phyloP scores from a whole-genome alignment of 2,797 vertebrate genomes.

The Eptatretus atami region DNA sequence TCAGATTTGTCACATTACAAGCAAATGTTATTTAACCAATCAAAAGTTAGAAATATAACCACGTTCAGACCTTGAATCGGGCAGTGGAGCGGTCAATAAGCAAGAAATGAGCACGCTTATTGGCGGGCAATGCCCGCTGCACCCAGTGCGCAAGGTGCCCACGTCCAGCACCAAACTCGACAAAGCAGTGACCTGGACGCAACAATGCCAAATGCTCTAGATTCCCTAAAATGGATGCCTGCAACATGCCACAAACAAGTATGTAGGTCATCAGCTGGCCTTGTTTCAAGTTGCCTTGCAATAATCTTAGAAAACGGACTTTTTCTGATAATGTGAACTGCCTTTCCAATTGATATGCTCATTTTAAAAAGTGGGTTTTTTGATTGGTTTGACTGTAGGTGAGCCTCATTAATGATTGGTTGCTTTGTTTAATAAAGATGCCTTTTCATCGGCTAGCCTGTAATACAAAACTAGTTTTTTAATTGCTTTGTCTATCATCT shows the following conservation, averaged over 20 bases:
- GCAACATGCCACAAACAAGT: slow-evolving; percentile 9
- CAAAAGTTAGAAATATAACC: background rate
- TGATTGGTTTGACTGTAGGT: too few species aligned
- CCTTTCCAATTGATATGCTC: too few species aligned
- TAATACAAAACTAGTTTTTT: too few species aligned
- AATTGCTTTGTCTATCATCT: too few species aligned
- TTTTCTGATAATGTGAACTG: too few species aligned
- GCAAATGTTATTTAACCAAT: background rate
- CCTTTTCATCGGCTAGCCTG: too few species aligned
- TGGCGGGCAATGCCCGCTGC: slow-evolving; percentile 29
- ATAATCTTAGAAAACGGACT: too few species aligned
- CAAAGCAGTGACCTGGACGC: slow-evolving; percentile 31
- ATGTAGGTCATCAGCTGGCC: too few species aligned
- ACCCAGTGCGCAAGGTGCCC: slow-evolving; percentile 90
- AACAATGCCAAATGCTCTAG: slow-evolving; percentile 46
- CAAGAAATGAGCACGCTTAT: slow-evolving; percentile 32
- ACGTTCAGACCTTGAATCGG: slow-evolving; percentile 40
- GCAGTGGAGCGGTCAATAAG: slow-evolving; percentile 62
- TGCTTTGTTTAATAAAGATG: too few species aligned
- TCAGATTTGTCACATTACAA: background rate
- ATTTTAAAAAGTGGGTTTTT: too few species aligned
- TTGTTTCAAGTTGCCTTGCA: too few species aligned
- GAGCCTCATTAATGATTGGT: too few species aligned
- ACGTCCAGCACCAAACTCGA: slow-evolving; percentile 82
- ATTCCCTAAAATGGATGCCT: slow-evolving; percentile 75